Evolutionary conservation across 92 coral and sea anemone genomes (phyloP), one percentile per base, ranked within the genome.

Genomic region (Parazoanthus darwini): DNA sequence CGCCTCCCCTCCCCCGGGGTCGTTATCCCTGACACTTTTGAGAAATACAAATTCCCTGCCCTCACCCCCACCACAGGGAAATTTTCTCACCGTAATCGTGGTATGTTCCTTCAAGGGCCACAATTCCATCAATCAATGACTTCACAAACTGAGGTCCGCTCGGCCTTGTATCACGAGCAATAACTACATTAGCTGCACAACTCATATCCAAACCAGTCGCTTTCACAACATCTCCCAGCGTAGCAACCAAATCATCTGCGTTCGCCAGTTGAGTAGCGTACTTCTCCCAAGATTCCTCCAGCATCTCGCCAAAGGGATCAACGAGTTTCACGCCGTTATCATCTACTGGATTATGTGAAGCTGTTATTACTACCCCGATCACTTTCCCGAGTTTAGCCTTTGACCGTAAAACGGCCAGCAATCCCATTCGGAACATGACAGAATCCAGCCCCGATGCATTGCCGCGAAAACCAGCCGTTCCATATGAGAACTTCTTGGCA

Each of bases 401-500:
- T 9, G 99, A 97, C 38, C 99, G 96, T 33, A 97, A 85, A 5
- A 92, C 96, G 16, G 99, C 99, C 0, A 97, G 93, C 79, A 95
- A 83, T 51, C 99, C 99, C 99, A 97, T 97, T 80, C 98, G 96
- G 65, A 90, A 97, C 99, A 97, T 97, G 8, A 97, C 99, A 81
- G 98, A 92, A 77, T 96, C 94, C 4, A 97, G 94, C 25, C 82
- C 58, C 63, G 88, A 94, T 13, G 98, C 93, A 18, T 90, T 87
- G 59, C 90, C 82, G 46, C 99, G 98, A 88, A 97, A 97, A 6
- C 99, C 99, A 5, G 99, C 99, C 50, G 99, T 97, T 25, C 99
- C 99, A 77, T 97, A 97, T 54, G 96, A 42, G 86, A 94, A 97
- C 89, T 87, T 96, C 26, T 92, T 82, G 74, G 92, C 92, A 11